Evolutionary conservation across 2,797 vertebrate genomes (phyloP).

Genomic region (Martes flavigula): DNA sequence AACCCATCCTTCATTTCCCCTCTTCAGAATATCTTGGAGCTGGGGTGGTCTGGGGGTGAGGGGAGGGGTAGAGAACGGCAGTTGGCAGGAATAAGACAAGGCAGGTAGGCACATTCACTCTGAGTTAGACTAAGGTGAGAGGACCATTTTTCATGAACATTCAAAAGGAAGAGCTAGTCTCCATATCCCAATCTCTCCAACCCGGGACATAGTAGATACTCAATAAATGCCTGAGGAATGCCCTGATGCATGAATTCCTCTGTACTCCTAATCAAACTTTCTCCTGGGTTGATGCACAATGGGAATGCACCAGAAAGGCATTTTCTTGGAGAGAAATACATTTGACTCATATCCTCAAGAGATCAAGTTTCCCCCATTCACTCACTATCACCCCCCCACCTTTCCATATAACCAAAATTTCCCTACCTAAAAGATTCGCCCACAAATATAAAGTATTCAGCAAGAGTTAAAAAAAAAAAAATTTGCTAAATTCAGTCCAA

Average conservation of each 20-base stretch:
- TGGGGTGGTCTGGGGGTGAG: not conserved
- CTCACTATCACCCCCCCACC: not conserved
- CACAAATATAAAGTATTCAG: not conserved
- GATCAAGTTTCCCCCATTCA: not conserved
- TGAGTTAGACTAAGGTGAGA: not conserved
- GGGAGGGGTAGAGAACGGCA: accelerated
- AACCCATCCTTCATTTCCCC: not conserved
- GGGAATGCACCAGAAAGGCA: not conserved
- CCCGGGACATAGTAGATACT: not conserved
- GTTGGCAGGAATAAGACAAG: not conserved
- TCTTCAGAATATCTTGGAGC: not conserved
- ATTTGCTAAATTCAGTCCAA: not conserved
- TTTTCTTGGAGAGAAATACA: not conserved
- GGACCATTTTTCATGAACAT: not conserved
- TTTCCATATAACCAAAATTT: not conserved
- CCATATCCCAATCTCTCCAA: not conserved
- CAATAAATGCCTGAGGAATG: not conserved
- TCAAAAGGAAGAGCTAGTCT: not conserved
- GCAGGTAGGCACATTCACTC: not conserved
- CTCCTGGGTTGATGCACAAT: not conserved
- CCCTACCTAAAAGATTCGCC: not conserved
- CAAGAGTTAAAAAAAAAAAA: not conserved
- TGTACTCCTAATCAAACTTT: not conserved
- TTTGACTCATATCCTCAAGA: not conserved
- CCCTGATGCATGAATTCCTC: not conserved